Conservation (phyloP, 2,888 invertebrate species). For the Drosophila helvetica region DNA sequence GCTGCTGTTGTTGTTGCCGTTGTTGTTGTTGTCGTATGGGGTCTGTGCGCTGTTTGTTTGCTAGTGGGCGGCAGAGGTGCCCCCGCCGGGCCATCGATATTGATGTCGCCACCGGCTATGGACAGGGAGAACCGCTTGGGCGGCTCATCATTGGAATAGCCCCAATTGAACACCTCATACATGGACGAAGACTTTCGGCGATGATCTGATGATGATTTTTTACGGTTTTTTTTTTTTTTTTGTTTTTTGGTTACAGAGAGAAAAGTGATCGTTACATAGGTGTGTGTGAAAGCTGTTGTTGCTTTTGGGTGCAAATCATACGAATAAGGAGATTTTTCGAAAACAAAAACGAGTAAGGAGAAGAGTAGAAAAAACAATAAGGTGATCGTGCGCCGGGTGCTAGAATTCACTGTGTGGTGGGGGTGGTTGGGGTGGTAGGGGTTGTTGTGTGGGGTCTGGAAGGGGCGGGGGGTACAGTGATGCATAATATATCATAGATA, state of each 20-base stretch:
- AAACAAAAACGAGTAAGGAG: slow-evolving; percentile 6
- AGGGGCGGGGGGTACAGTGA: slow-evolving; percentile 14
- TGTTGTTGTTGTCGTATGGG: slow-evolving; percentile 67
- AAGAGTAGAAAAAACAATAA: slow-evolving; percentile 2
- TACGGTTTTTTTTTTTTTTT: slow-evolving; percentile 21
- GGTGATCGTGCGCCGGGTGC: slow-evolving; percentile 34
- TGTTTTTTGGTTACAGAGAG: slow-evolving; percentile 20
- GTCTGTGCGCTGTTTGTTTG: slow-evolving; percentile 78
- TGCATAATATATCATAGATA: slow-evolving; percentile 21
- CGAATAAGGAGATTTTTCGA: slow-evolving; percentile 8
- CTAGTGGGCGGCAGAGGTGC: slow-evolving; percentile 49
- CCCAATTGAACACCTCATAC: slow-evolving; percentile 90
- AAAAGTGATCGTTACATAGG: slow-evolving; percentile 37
- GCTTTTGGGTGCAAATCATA: slow-evolving; percentile 33
- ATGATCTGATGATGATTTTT: slow-evolving; percentile 73
- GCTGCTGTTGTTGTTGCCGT: slow-evolving; percentile 47
- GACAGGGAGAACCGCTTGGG: slow-evolving; percentile 84
- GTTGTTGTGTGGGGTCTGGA: neutral
- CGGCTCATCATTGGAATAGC: slow-evolving; percentile 84
- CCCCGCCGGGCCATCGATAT: slow-evolving; percentile 83
- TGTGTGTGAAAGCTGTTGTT: slow-evolving; percentile 23
- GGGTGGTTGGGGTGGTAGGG: too few relatives aligned
- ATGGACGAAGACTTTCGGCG: slow-evolving; percentile 88
- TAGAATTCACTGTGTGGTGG: slow-evolving; percentile 6
- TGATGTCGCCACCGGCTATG: slow-evolving; percentile 83